phyloP scores from a whole-genome alignment of 2,113 vertebrate genomes.

The Nettapus auritus region DNA sequence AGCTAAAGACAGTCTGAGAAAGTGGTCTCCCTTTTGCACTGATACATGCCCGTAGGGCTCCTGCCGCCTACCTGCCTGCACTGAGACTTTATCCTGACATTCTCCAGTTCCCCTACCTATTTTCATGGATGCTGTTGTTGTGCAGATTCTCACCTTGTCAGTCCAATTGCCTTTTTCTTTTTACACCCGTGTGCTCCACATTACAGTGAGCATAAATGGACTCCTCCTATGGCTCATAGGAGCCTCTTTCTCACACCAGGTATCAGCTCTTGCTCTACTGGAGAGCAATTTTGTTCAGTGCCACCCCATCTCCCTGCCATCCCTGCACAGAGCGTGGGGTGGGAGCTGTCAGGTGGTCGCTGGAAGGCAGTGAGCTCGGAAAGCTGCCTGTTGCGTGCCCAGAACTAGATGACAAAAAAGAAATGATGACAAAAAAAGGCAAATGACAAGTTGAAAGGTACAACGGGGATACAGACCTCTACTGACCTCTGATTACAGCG shows the following conservation, averaged over 20 bases:
- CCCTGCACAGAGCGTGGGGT: neutral
- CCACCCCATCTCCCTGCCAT: neutral
- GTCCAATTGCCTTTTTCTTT: neutral
- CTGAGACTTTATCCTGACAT: neutral
- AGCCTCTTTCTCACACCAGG: neutral
- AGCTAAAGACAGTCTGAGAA: neutral
- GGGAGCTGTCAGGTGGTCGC: neutral
- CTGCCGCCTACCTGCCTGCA: neutral
- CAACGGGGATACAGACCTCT: neutral
- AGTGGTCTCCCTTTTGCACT: fast-evolving
- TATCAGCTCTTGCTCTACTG: neutral
- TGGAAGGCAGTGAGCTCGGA: neutral
- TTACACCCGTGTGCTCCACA: neutral
- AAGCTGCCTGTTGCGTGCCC: neutral
- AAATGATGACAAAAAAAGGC: neutral
- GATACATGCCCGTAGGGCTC: neutral
- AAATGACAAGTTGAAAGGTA: neutral
- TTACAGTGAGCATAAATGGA: neutral
- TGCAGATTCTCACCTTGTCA: neutral
- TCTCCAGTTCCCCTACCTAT: neutral
- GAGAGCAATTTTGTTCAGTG: neutral
- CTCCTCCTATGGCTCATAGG: neutral
- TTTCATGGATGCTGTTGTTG: neutral
- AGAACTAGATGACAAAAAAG: neutral
- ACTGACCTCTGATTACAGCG: neutral